These are phyloP conservation scores for Sphenopsis melanotis DNA, from an alignment of 2,797 vertebrate species.

Conservation along the genomic window DNA sequence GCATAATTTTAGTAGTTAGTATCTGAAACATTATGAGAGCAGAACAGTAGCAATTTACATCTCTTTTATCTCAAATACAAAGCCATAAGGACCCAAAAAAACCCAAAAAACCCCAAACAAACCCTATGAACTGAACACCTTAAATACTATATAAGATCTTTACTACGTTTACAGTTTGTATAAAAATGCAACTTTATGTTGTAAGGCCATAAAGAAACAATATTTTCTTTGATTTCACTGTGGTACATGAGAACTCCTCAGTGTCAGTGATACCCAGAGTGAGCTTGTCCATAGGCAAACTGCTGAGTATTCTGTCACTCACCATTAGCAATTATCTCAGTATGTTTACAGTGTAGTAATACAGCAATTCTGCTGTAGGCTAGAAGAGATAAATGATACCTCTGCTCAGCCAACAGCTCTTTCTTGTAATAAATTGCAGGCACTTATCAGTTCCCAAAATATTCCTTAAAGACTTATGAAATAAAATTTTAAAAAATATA, in stretches of 20 bases:
- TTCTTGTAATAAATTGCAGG: neutral
- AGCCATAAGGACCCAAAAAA: neutral
- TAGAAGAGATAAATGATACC: neutral
- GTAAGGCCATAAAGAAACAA: neutral
- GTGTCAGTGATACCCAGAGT: neutral
- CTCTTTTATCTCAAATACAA: neutral
- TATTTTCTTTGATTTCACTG: neutral
- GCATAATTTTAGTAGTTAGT: neutral
- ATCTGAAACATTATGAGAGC: neutral
- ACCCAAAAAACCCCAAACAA: no score
- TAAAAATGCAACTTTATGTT: neutral
- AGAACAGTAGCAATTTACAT: neutral
- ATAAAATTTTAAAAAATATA: neutral
- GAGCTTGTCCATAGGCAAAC: neutral
- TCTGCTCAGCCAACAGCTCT: neutral
- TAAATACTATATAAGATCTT: neutral
- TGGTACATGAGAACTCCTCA: neutral
- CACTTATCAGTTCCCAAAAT: neutral
- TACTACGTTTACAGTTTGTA: neutral
- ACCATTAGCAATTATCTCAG: neutral
- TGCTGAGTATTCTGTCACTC: neutral
- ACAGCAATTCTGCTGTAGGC: neutral
- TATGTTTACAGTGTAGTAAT: neutral
- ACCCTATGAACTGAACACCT: neutral
- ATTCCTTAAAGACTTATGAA: neutral